Evolutionary conservation across 92 coral and sea anemone species (phyloP).

Genomic region (Zoanthus gigantus): DNA sequence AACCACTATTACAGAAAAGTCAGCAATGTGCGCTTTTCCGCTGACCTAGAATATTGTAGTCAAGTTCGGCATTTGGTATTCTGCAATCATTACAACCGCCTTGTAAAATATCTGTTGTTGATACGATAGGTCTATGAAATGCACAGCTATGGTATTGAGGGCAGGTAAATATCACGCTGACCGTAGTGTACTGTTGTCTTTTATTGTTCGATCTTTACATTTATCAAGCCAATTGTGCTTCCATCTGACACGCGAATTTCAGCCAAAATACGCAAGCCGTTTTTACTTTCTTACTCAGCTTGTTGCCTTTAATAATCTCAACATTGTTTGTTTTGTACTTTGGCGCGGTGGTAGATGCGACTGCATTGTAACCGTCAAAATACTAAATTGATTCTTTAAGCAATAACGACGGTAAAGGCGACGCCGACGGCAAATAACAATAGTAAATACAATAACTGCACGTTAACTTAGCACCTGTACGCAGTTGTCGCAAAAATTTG

Average conservation of each 20-base stretch:
- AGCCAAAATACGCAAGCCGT: constrained; percentile 44
- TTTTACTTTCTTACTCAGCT: constrained; percentile 43
- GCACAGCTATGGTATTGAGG: constrained; percentile 60
- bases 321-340: constrained; percentile 23
- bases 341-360: constrained; percentile 48
- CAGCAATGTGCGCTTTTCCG: no score
- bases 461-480: no score
- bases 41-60: no score
- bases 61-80: no score
- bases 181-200: constrained; percentile 61
- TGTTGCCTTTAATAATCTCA: background rate
- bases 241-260: constrained; percentile 24
- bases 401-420: no score
- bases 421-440: no score
- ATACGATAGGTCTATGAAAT: constrained; percentile 34
- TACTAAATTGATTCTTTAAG: no score
- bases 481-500: no score
- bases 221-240: constrained; percentile 47
- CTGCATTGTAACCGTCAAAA: constrained; percentile 37
- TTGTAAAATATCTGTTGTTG: constrained; percentile 46
- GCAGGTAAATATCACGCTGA: constrained; percentile 63
- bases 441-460: no score
- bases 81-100: no score
- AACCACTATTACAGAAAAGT: no score
- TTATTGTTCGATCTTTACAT: constrained; percentile 60